These are phyloP conservation scores for Ambastaia sidthimunki DNA, from an alignment of 2,797 vertebrate genomes.

Conservation along the genomic window DNA sequence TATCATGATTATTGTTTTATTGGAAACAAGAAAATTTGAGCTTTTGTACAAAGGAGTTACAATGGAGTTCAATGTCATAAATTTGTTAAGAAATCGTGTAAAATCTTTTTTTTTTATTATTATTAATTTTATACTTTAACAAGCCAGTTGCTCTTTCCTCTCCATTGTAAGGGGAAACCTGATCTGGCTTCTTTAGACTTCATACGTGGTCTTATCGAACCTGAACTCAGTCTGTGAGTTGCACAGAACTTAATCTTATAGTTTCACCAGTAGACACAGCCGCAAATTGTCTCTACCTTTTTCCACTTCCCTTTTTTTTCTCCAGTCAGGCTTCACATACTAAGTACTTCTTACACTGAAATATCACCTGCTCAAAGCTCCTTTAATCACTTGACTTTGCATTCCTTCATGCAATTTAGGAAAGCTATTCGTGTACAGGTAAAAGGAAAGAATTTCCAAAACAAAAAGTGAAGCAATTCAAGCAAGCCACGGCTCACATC, in stretches of 20 bases:
- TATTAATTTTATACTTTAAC: too few relatives aligned
- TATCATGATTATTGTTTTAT: not conserved
- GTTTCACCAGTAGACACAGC: conserved; percentile 64
- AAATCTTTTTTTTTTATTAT: too few relatives aligned
- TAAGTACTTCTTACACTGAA: conserved; percentile 68
- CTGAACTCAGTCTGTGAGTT: conserved; percentile 5
- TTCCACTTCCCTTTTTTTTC: conserved; percentile 39
- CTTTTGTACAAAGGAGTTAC: not conserved
- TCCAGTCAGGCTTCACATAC: conserved; percentile 71
- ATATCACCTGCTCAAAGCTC: conserved; percentile 75
- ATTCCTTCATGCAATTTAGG: conserved; percentile 79
- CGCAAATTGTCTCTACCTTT: conserved; percentile 42
- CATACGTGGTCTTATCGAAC: not conserved
- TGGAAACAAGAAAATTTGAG: not conserved
- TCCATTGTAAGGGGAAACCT: conserved; percentile 60
- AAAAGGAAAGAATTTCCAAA: conserved; percentile 63
- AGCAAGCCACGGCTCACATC: conserved; percentile 60
- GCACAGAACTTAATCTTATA: conserved; percentile 54
- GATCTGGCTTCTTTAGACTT: conserved; percentile 52
- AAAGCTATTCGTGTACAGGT: conserved; percentile 68
- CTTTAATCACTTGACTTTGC: conserved; percentile 71
- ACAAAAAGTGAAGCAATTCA: conserved; percentile 66
- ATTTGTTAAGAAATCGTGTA: too few relatives aligned
- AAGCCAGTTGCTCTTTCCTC: conserved; percentile 53
- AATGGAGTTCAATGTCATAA: too few relatives aligned